A percentile compares a stretch with the other conserved stretches of the same genome.
Evolutionary conservation across 2,888 invertebrate genomes (phyloP).

Genomic region (Cephus spinipes): DNA sequence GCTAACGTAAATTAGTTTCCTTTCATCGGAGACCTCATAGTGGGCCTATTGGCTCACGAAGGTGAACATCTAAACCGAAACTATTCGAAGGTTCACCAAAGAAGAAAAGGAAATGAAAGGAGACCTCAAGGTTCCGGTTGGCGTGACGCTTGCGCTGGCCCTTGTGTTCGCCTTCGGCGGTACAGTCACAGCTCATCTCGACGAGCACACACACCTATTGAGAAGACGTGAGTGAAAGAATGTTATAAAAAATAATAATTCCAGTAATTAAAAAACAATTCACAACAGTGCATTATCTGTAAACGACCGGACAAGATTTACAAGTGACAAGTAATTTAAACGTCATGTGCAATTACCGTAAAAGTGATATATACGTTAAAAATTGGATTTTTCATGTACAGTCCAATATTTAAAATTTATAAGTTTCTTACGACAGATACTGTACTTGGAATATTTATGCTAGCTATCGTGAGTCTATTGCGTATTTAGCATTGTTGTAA

Average conservation of each 20-base stretch:
- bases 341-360: background rate
- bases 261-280: background rate
- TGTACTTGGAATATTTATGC: background rate
- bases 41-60: background rate
- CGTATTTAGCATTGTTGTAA: background rate
- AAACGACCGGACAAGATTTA: background rate
- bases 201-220: slow-evolving; percentile 37
- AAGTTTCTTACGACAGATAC: background rate
- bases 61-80: background rate
- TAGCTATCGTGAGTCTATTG: background rate
- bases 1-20: background rate
- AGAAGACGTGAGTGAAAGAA: slow-evolving; percentile 36
- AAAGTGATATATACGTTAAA: background rate
- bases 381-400: too few relatives aligned
- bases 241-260: background rate
- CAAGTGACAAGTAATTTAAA: background rate
- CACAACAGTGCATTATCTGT: background rate
- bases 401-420: background rate
- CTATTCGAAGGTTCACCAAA: background rate
- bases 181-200: slow-evolving; percentile 41
- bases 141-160: slow-evolving; percentile 1
- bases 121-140: background rate
- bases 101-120: background rate
- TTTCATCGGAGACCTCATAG: background rate
- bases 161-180: background rate